A percentile compares a stretch with the other conserved stretches of the same genome.
phyloP scores from a whole-genome alignment of 2,797 vertebrate species.

The Jordanella pulchra region DNA sequence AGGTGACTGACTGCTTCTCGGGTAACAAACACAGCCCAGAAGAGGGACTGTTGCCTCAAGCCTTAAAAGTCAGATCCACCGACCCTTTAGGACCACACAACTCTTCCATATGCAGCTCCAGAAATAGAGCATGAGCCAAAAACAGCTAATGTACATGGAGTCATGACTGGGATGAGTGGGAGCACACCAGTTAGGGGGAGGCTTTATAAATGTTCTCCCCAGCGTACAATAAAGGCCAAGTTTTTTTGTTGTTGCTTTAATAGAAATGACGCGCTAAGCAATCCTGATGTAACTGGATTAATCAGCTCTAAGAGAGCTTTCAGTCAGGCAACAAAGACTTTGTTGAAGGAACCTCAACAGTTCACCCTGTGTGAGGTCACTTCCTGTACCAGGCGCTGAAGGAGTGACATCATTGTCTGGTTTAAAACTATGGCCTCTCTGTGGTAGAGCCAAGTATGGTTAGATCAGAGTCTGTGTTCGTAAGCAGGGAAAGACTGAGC shows the following conservation, averaged over 20 bases:
- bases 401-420: conserved; percentile 75
- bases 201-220: neutral
- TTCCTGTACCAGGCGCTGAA: conserved; percentile 62
- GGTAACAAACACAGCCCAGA: conserved; percentile 60
- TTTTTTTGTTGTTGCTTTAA: too few relatives aligned
- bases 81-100: conserved; percentile 68
- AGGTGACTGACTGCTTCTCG: conserved; percentile 63
- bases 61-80: conserved; percentile 57
- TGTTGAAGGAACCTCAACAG: conserved; percentile 40
- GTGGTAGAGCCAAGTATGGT: conserved; percentile 70
- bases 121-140: conserved; percentile 59
- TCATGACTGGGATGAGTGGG: conserved; percentile 46
- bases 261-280: conserved; percentile 31
- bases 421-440: conserved; percentile 71
- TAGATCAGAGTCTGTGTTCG: conserved; percentile 69
- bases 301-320: conserved; percentile 43
- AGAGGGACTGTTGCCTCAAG: conserved; percentile 55
- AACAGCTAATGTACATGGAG: conserved; percentile 42
- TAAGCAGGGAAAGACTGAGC: conserved; percentile 71
- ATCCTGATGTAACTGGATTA: conserved; percentile 40
- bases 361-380: conserved; percentile 62
- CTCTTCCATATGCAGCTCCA: conserved; percentile 29
- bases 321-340: conserved; percentile 29
- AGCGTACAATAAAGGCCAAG: neutral
- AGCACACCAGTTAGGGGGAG: conserved; percentile 35